These are phyloP conservation scores for Diaperis boleti DNA, from an alignment of 2,888 invertebrate species.

Conservation along the genomic window DNA sequence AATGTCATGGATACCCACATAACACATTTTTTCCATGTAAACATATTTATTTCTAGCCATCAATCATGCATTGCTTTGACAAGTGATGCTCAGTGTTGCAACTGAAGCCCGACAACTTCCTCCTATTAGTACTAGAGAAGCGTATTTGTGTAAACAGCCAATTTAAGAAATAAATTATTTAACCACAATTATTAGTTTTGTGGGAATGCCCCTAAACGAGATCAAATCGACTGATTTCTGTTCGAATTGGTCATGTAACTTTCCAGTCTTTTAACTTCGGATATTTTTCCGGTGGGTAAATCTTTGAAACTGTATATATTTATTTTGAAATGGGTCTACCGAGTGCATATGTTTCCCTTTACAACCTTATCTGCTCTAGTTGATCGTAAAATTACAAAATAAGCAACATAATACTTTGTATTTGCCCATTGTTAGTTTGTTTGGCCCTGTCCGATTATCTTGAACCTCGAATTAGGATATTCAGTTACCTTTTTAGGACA, in stretches of 20 bases:
- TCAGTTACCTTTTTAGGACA: conserved; percentile 45
- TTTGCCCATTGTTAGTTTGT: conserved; percentile 51
- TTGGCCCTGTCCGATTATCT: conserved; percentile 52
- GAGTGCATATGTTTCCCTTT: conserved; percentile 44
- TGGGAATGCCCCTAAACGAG: too few species aligned
- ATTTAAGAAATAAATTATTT: too few species aligned
- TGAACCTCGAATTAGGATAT: conserved; percentile 52
- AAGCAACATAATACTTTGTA: conserved; percentile 54
- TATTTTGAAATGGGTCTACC: conserved; percentile 40
- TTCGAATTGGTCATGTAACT: neutral
- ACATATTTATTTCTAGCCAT: too few species aligned
- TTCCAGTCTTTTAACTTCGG: conserved; percentile 3
- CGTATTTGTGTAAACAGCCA: too few species aligned
- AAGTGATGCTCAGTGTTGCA: too few species aligned
- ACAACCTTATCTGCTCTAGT: conserved; percentile 48
- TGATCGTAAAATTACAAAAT: conserved; percentile 55
- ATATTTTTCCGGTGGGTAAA: conserved; percentile 11
- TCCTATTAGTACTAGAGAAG: too few species aligned
- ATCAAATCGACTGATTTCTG: too few species aligned
- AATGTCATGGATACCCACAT: too few species aligned
- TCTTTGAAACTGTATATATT: conserved; percentile 39
- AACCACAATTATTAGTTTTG: too few species aligned
- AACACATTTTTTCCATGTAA: too few species aligned
- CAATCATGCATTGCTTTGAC: too few species aligned
- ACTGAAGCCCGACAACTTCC: too few species aligned